Evolutionary conservation across 2,797 vertebrate genomes (phyloP).

Genomic region (Bovichtus diacanthus): DNA sequence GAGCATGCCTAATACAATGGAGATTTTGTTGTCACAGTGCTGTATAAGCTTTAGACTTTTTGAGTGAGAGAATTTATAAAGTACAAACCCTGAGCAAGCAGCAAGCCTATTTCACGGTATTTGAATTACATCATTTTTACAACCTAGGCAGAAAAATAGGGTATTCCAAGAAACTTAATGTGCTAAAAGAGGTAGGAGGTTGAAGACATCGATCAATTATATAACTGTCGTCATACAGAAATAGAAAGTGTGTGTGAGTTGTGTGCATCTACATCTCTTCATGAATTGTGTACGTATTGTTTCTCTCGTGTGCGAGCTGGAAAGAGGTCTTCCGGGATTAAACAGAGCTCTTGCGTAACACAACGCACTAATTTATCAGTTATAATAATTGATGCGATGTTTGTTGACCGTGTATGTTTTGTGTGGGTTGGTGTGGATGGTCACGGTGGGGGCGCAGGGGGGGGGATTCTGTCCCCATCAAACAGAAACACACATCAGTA

Average conservation of each 20-base stretch:
- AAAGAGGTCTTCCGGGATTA: constrained; percentile 31
- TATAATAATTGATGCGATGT: constrained; percentile 38
- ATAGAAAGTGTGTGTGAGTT: constrained; percentile 6
- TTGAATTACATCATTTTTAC: constrained; percentile 2
- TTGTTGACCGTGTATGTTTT: constrained; percentile 14
- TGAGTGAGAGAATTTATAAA: background rate
- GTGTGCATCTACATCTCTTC: background rate
- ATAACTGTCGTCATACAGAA: constrained; percentile 25
- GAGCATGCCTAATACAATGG: background rate
- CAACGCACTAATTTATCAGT: constrained; percentile 28
- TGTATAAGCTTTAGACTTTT: background rate
- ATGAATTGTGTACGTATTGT: constrained; percentile 32
- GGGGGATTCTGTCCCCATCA: constrained; percentile 42
- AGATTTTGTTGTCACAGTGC: constrained; percentile 7
- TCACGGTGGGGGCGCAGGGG: constrained; percentile 22
- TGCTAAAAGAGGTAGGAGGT: constrained; percentile 18
- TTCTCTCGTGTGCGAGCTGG: constrained; percentile 10
- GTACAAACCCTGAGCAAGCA: background rate
- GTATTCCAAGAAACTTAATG: constrained; percentile 23
- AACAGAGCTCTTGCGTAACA: constrained; percentile 34
- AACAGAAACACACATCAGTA: constrained; percentile 48
- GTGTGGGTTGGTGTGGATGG: background rate
- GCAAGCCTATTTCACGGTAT: background rate
- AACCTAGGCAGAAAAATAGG: background rate
- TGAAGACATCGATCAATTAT: constrained; percentile 16